Conservation (phyloP, 2,888 invertebrate species). For the Sepioteuthis lessoniana region DNA sequence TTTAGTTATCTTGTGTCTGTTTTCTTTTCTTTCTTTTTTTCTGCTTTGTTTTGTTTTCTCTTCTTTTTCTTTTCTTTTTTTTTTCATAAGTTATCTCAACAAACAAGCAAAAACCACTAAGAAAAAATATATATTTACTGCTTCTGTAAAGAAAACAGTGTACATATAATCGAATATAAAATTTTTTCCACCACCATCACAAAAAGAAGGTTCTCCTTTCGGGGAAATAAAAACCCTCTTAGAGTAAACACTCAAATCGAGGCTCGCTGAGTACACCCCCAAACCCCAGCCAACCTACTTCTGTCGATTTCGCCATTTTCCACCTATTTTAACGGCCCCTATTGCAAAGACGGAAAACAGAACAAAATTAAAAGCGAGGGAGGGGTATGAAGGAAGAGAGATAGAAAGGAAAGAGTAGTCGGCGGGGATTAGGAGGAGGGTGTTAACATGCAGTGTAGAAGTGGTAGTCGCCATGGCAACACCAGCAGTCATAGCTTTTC, state of each 20-base stretch:
- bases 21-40: too few species aligned
- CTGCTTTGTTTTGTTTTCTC: too few species aligned
- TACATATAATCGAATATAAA: too few species aligned
- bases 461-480: neutral
- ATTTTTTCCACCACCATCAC: too few species aligned
- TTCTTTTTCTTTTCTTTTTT: too few species aligned
- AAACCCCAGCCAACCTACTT: too few species aligned
- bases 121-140: neutral
- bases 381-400: neutral
- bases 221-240: neutral
- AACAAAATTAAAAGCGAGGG: neutral
- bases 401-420: neutral
- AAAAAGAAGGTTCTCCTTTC: too few species aligned
- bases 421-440: neutral
- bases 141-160: neutral
- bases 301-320: neutral
- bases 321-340: conserved; percentile 15
- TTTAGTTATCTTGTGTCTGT: too few species aligned
- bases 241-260: neutral
- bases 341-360: conserved; percentile 33
- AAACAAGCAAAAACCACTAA: too few species aligned
- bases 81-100: too few species aligned
- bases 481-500: neutral
- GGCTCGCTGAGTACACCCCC: neutral
- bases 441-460: neutral